These are phyloP conservation scores for Triplophysa tibetana DNA, from an alignment of 2,113 vertebrate species.

Conservation along the genomic window DNA sequence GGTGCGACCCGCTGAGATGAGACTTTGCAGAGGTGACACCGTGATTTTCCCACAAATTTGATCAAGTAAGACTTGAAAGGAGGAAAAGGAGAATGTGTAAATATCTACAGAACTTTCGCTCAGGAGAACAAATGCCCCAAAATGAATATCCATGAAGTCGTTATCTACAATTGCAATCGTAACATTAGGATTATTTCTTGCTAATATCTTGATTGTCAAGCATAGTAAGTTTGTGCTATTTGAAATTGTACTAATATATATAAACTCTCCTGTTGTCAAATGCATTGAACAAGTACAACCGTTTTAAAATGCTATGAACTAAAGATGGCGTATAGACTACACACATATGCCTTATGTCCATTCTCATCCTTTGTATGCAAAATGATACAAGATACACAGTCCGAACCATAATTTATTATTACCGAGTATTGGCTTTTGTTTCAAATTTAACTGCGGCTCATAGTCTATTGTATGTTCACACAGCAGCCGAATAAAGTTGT, in stretches of 20 bases:
- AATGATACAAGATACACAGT: not conserved
- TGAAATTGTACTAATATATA: slow-evolving; percentile 10
- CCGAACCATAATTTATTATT: not conserved
- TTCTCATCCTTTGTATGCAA: not conserved
- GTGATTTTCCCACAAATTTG: not conserved
- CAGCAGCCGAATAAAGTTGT: too few species aligned
- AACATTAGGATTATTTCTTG: not conserved
- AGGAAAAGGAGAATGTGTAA: not conserved
- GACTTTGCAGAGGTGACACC: not conserved
- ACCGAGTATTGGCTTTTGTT: not conserved
- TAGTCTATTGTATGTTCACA: not conserved
- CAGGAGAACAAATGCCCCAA: not conserved
- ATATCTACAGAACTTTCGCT: not conserved
- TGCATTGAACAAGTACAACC: not conserved
- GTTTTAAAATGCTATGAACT: not conserved
- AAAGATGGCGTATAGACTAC: not conserved
- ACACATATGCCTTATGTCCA: too few species aligned
- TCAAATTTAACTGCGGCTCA: not conserved
- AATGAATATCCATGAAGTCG: not conserved
- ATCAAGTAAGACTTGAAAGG: slow-evolving; percentile 24
- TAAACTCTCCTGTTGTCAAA: slow-evolving; percentile 23
- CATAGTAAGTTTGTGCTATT: not conserved
- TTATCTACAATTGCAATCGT: not conserved
- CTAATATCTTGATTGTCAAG: not conserved
- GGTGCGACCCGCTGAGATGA: too few species aligned